A percentile compares a stretch with the other conserved stretches of the same genome.
These are phyloP conservation scores for Murina feae DNA, from an alignment of 2,113 vertebrate genomes.

Conservation along the genomic window DNA sequence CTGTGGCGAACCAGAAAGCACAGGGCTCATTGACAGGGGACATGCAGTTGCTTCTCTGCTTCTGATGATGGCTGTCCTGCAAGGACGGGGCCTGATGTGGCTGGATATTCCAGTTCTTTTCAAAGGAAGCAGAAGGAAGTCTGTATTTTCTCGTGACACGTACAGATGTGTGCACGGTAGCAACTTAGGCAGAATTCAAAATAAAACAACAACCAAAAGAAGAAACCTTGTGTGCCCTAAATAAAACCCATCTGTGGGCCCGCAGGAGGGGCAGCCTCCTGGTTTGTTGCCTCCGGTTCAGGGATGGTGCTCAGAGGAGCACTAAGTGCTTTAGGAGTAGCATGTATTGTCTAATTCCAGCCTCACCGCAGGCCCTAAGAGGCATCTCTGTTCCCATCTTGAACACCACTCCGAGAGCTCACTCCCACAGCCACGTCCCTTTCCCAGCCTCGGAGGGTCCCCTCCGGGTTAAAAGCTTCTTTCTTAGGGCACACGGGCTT, in stretches of 20 bases:
- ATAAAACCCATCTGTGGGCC: not conserved
- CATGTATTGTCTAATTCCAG: not conserved
- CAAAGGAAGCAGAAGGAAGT: not conserved
- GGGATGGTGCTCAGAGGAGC: not conserved
- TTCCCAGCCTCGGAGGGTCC: not conserved
- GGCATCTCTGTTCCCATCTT: not conserved
- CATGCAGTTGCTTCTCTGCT: not conserved
- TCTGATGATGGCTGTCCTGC: not conserved
- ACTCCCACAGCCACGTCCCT: not conserved
- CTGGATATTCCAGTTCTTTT: not conserved
- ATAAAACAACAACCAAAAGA: not conserved
- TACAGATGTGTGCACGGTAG: not conserved
- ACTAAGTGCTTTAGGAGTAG: not conserved
- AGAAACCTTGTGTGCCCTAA: not conserved
- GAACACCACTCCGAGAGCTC: not conserved
- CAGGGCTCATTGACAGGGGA: not conserved
- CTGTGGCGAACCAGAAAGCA: not conserved
- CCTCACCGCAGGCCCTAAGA: not conserved
- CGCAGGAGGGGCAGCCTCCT: not conserved
- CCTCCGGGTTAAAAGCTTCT: not conserved
- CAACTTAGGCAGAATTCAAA: not conserved
- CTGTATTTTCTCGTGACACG: not conserved
- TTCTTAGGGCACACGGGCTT: not conserved
- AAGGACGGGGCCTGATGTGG: fast-evolving
- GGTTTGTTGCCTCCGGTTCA: not conserved